A percentile compares a stretch with the other conserved stretches of the same genome.
Conservation (phyloP, 1,140 invertebrate species). For the Heterodera carotae region DNA sequence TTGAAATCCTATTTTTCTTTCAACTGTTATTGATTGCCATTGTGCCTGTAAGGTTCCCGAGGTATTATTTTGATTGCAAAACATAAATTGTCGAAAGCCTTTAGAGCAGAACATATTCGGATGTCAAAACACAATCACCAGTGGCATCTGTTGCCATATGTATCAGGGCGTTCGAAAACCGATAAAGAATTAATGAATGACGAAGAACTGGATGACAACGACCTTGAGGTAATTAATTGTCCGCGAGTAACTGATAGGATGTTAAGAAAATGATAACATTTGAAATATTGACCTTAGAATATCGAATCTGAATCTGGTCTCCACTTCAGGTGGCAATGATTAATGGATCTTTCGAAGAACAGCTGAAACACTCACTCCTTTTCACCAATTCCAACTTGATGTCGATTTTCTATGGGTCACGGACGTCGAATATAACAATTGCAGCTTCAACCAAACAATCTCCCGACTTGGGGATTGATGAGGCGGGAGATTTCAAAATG, state of each 20-base stretch:
- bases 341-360: slow-evolving; percentile 44
- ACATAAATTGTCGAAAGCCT: slow-evolving; percentile 3
- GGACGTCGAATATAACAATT: neutral
- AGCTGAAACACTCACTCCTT: slow-evolving; percentile 31
- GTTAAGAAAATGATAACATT: neutral
- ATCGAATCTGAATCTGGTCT: neutral
- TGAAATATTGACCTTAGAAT: neutral
- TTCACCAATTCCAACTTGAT: slow-evolving; percentile 22
- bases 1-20: neutral
- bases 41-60: slow-evolving; percentile 12
- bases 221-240: slow-evolving; percentile 37
- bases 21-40: slow-evolving; percentile 12
- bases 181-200: slow-evolving; percentile 8
- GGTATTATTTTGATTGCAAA: too few relatives aligned
- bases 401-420: slow-evolving; percentile 34
- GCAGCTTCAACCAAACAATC: slow-evolving; percentile 18
- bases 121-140: neutral
- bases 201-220: slow-evolving; percentile 33
- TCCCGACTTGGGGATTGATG: slow-evolving; percentile 6
- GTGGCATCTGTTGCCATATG: neutral
- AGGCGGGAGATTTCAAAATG: slow-evolving; percentile 23
- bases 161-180: slow-evolving; percentile 12
- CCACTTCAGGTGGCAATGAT: slow-evolving; percentile 38
- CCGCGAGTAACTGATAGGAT: neutral
- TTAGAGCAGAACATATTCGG: neutral